These are phyloP conservation scores for Muntiacus reevesi DNA, from an alignment of 2,113 vertebrate genomes.

Conservation along the genomic window DNA sequence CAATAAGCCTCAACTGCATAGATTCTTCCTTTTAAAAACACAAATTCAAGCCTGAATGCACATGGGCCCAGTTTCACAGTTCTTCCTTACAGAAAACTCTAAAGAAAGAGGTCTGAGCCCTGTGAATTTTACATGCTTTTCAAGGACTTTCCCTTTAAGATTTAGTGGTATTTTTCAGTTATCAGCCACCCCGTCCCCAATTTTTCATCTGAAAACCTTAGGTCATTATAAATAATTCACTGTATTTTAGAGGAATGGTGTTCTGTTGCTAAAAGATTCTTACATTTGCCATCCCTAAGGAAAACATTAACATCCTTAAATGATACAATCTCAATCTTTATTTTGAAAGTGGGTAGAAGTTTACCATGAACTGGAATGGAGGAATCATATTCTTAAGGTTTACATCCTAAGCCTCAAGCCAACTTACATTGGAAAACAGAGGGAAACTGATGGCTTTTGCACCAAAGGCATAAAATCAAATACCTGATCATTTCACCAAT, in stretches of 20 bases:
- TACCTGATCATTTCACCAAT: background rate
- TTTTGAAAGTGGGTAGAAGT: slow-evolving; percentile 52
- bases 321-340: slow-evolving; percentile 60
- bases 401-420: background rate
- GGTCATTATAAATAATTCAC: slow-evolving; percentile 59
- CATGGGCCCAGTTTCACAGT: background rate
- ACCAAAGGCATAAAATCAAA: slow-evolving; percentile 57
- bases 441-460: background rate
- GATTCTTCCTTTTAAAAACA: slow-evolving; percentile 80
- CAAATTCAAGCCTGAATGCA: slow-evolving; percentile 64
- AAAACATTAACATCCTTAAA: slow-evolving; percentile 57
- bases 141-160: slow-evolving; percentile 64
- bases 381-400: background rate
- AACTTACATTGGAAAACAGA: background rate
- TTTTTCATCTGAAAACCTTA: background rate
- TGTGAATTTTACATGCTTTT: slow-evolving; percentile 26
- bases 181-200: background rate
- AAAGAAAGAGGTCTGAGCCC: background rate
- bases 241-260: slow-evolving; percentile 61
- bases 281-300: slow-evolving; percentile 40
- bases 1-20: slow-evolving; percentile 83
- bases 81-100: background rate
- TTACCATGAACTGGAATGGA: background rate
- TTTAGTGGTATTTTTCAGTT: slow-evolving; percentile 61
- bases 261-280: slow-evolving; percentile 44